These are phyloP conservation scores for Neopelma chrysocephalum DNA, from an alignment of 2,797 vertebrate genomes.

Conservation along the genomic window DNA sequence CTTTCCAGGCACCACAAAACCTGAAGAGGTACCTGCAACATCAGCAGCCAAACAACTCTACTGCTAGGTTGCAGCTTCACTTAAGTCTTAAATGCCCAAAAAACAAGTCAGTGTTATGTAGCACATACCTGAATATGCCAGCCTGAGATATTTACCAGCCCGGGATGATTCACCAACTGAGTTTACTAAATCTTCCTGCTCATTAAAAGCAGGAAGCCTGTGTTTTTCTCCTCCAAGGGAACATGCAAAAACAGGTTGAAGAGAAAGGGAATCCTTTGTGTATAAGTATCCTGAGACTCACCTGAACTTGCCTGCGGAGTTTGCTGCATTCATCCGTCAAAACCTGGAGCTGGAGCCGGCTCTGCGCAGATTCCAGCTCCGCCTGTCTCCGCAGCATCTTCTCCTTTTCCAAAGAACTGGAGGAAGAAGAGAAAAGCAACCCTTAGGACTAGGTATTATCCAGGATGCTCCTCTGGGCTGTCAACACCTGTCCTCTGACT, in stretches of 20 bases:
- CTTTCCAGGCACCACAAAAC: neutral
- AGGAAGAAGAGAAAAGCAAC: neutral
- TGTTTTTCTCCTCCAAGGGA: neutral
- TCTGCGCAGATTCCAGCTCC: slow-evolving; percentile 91
- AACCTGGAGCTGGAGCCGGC: slow-evolving; percentile 88
- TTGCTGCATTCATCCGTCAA: slow-evolving; percentile 86
- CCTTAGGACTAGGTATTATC: neutral
- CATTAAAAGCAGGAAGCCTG: neutral
- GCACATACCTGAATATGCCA: neutral
- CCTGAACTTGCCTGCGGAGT: slow-evolving; percentile 86
- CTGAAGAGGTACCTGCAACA: neutral
- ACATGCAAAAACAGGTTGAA: neutral
- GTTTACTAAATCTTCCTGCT: neutral
- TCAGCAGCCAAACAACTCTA: neutral
- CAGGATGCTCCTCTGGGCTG: neutral
- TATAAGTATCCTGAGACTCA: neutral
- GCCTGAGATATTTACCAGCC: neutral
- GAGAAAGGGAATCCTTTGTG: neutral
- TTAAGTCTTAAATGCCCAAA: neutral
- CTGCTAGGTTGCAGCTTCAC: neutral
- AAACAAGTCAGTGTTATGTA: neutral
- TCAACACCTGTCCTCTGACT: neutral
- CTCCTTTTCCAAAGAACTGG: slow-evolving; percentile 87
- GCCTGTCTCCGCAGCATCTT: slow-evolving; percentile 85
- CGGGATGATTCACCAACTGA: neutral